Base-by-base conservation (phyloP, 2,113 vertebrate species). In the Microtus richardsoni region DNA sequence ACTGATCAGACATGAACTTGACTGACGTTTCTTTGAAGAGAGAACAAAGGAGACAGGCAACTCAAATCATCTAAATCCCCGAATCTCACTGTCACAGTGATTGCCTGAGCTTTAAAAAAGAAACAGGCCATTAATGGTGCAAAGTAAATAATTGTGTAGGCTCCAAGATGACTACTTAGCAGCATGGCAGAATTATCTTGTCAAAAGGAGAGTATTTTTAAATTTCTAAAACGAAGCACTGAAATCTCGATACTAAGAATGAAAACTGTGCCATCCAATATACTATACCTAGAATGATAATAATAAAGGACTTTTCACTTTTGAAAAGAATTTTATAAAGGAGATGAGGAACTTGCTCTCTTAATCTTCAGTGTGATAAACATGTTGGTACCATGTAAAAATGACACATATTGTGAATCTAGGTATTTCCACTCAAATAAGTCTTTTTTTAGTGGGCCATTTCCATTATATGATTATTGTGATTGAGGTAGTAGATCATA, bases 121-220 rank as follows among this genome's bases (percentile, higher is more conserved):
- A 93, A 97, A 96, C 1, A 0, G 73, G 71, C 85, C 91, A 95
- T 96, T 96, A 93, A 91, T 74, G 71, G 84, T 49, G 89, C 92
- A 91, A 95, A 85, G 80, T 97, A 97, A 98, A 98, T 96, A 97
- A 97, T 92, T 96, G 91, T 89, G 90, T 73, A 92, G 93, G 78
- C 77, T 88, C 88, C 64, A 66, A 93, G 80, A 93, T 94, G 88
- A 97, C 93, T 93, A 95, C 90, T 95, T 95, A 96, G 88, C 44
- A 95, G 95, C 85, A 83, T 95, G 36, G 71, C 47, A 93, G 60
- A 97, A 96, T 98, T 97, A 97, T 97, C 97, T 95, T 96, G 95
- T 97, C 96, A 98, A 93, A 96, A 90, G 74, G 70, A 94, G 94
- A 93, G 84, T 88, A 93, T 97, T 96, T 97, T 96, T 91, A 96